A percentile compares a stretch with the other conserved stretches of the same genome.
phyloP scores from a whole-genome alignment of 2,113 vertebrate genomes.

The Antechinus stuartii region DNA sequence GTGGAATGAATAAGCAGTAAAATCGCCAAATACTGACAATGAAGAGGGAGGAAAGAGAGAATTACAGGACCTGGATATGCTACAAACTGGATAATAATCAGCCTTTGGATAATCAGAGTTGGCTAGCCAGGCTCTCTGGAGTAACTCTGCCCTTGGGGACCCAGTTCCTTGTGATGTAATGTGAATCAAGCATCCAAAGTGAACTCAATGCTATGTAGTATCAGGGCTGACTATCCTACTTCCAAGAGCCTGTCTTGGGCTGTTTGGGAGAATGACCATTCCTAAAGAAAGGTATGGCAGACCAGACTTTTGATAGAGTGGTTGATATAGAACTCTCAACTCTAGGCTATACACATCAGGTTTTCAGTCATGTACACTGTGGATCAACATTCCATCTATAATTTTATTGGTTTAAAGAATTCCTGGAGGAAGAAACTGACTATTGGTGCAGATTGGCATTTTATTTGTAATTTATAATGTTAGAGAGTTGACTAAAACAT shows the following conservation, averaged over 20 bases:
- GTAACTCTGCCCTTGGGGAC: not conserved
- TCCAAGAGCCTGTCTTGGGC: not conserved
- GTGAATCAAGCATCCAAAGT: not conserved
- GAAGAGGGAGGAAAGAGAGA: not conserved
- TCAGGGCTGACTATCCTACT: not conserved
- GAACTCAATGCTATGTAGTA: not conserved
- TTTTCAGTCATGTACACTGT: not conserved
- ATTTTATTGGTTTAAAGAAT: not conserved
- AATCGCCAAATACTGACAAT: not conserved
- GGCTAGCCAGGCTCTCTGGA: not conserved
- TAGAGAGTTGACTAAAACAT: not conserved
- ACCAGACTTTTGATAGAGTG: not conserved
- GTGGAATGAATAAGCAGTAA: slow-evolving; percentile 1
- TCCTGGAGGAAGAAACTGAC: not conserved
- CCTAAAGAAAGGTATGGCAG: not conserved
- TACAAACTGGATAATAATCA: not conserved
- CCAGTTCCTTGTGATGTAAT: slow-evolving; percentile 1
- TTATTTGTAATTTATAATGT: not conserved
- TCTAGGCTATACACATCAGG: not conserved
- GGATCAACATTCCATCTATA: not conserved
- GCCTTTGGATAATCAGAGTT: not conserved
- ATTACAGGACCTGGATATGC: not conserved
- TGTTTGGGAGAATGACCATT: not conserved
- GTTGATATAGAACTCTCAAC: not conserved
- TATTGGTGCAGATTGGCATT: not conserved